Conservation (phyloP, 2,797 vertebrate genomes). For the Pempheris klunzingeri region DNA sequence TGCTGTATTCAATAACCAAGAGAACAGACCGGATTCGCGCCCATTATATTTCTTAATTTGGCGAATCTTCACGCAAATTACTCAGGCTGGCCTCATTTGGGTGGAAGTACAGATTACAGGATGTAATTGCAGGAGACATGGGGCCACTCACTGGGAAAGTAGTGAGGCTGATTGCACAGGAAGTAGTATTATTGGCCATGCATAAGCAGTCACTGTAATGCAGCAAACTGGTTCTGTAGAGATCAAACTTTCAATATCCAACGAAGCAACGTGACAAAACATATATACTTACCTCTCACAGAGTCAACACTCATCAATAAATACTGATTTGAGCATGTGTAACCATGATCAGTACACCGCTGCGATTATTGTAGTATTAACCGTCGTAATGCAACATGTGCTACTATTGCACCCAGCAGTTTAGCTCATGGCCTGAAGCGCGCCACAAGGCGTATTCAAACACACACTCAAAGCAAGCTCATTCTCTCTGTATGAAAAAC, state of each 20-base stretch:
- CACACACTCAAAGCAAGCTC: constrained; percentile 52
- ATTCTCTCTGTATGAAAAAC: constrained; percentile 65
- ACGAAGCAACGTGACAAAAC: constrained; percentile 21
- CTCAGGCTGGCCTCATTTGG: constrained; percentile 78
- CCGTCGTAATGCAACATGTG: constrained; percentile 34
- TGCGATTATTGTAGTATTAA: constrained; percentile 35
- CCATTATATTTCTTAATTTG: constrained; percentile 86
- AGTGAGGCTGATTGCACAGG: constrained; percentile 82
- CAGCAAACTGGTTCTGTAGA: constrained; percentile 29
- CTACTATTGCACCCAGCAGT: constrained; percentile 54
- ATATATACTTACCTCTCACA: constrained; percentile 13
- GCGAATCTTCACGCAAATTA: constrained; percentile 83
- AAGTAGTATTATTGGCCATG: constrained; percentile 79
- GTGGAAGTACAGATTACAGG: constrained; percentile 81
- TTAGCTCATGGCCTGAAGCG: constrained; percentile 72
- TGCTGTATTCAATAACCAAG: constrained; percentile 82
- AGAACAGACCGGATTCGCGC: constrained; percentile 74
- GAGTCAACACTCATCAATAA: constrained; percentile 25
- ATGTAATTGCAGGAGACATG: constrained; percentile 83
- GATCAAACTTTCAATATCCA: constrained; percentile 34
- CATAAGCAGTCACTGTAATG: constrained; percentile 69
- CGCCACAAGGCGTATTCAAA: constrained; percentile 73
- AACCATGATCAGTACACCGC: constrained; percentile 34
- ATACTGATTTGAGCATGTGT: constrained; percentile 35
- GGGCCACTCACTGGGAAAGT: constrained; percentile 75